Percentiles rank a stretch among this genome's conserved stretches.
These are phyloP conservation scores for Drosophila emarginata DNA, from an alignment of 2,888 invertebrate species.

Conservation along the genomic window DNA sequence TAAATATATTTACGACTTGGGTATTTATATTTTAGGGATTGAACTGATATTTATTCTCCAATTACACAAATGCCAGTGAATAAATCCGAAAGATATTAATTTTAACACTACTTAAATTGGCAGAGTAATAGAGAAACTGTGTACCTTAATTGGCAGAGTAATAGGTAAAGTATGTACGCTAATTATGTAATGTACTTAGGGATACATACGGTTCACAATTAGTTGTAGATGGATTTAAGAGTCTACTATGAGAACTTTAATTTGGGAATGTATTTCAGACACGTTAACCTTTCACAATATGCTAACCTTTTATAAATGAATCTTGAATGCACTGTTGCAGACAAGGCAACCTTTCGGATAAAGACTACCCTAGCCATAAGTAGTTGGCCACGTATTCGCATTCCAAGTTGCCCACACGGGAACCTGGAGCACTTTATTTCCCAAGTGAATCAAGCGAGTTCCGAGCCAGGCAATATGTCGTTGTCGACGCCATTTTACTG, in stretches of 20 bases:
- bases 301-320: not conserved
- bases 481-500: conserved; percentile 52
- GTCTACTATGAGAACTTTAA: no score
- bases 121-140: no score
- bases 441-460: conserved; percentile 46
- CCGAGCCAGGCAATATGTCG: not conserved
- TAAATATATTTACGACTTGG: no score
- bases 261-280: not conserved
- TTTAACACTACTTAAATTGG: no score
- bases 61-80: no score
- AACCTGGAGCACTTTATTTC: conserved; percentile 54
- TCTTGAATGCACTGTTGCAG: not conserved
- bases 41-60: no score
- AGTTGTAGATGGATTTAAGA: not conserved
- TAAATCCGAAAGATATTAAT: no score
- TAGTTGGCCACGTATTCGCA: no score
- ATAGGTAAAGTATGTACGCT: no score
- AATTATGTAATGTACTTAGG: not conserved
- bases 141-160: no score
- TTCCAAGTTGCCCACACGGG: not conserved
- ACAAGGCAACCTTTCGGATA: not conserved
- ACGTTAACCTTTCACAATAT: not conserved
- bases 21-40: no score
- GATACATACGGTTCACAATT: not conserved
- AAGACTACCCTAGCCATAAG: not conserved